Evolutionary conservation across 2,113 vertebrate species (phyloP).

Genomic region (Hirundichthys speculiger): DNA sequence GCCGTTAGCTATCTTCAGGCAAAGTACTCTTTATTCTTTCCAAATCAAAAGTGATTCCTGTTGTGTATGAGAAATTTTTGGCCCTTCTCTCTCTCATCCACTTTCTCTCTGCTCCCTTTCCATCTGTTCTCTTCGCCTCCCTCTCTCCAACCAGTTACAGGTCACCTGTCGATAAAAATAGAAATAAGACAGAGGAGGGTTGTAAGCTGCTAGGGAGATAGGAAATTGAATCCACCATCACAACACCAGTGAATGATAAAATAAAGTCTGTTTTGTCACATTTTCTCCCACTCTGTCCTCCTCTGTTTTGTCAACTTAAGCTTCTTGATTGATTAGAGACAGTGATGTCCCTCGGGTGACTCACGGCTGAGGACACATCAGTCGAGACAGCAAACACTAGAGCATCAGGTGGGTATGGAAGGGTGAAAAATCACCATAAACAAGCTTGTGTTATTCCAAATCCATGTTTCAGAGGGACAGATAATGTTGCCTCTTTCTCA

Average conservation of each 20-base stretch:
- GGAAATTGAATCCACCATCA: conserved; percentile 50
- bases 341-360: conserved; percentile 30
- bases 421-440: conserved; percentile 24
- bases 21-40: conserved; percentile 49
- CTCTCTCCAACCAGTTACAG: conserved; percentile 37
- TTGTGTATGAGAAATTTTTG: conserved; percentile 38
- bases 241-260: conserved; percentile 43
- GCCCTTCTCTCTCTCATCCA: conserved; percentile 43
- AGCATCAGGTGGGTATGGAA: conserved; percentile 29
- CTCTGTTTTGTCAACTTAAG: conserved; percentile 51
- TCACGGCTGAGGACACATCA: conserved; percentile 34
- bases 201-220: conserved; percentile 24
- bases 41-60: conserved; percentile 37
- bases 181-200: conserved; percentile 39
- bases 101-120: conserved; percentile 40
- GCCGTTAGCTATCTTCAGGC: conserved; percentile 32
- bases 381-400: conserved; percentile 26
- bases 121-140: conserved; percentile 44
- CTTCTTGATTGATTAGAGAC: conserved; percentile 66
- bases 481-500: conserved; percentile 10
- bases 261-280: conserved; percentile 35
- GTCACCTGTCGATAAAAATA: conserved; percentile 63
- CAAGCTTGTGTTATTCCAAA: conserved; percentile 23
- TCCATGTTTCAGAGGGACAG: conserved; percentile 21
- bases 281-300: conserved; percentile 14